Percentiles rank a stretch among this genome's conserved stretches.
Evolutionary conservation across 2,113 vertebrate species (phyloP).

Genomic region (Heliornis fulica): DNA sequence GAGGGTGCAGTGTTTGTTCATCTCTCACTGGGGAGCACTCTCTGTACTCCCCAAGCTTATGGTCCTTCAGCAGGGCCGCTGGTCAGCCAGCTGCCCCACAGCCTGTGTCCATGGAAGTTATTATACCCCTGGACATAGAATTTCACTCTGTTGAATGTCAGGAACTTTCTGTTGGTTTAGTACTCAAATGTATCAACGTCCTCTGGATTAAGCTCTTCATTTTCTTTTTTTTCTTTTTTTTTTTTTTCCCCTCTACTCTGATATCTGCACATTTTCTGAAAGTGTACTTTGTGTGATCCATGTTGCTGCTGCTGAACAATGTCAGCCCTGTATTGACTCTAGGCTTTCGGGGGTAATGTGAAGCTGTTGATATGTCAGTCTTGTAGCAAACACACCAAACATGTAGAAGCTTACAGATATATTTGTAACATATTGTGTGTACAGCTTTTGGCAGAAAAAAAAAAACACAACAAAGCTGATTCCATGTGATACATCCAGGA

Average conservation of each 20-base stretch:
- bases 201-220: background rate
- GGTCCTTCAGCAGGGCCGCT: background rate
- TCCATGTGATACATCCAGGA: background rate
- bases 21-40: too few relatives aligned
- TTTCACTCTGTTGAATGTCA: background rate
- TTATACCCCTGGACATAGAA: background rate
- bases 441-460: background rate
- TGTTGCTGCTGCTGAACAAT: background rate
- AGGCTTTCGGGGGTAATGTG: background rate
- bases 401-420: background rate
- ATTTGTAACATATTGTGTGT: background rate
- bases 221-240: background rate
- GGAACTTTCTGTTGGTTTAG: background rate
- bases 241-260: background rate
- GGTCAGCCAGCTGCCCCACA: background rate
- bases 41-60: background rate
- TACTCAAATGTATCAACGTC: background rate
- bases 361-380: background rate
- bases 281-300: background rate
- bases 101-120: background rate
- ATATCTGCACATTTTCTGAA: background rate
- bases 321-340: background rate
- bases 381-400: background rate
- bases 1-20: background rate
- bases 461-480: fast-evolving